phyloP scores from a whole-genome alignment of 2,113 vertebrate genomes.

The Aviceda subcristata region DNA sequence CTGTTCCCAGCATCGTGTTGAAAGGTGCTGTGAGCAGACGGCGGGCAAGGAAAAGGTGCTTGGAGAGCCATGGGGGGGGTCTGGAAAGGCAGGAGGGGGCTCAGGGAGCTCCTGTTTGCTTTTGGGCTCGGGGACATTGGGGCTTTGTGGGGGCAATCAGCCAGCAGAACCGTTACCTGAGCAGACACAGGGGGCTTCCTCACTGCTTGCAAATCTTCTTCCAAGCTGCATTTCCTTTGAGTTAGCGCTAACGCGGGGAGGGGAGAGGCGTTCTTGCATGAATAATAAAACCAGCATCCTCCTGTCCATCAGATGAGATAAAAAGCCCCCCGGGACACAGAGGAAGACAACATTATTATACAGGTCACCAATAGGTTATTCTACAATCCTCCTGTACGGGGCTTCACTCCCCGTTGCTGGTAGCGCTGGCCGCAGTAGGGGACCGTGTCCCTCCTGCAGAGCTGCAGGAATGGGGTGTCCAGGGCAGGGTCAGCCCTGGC shows the following conservation, averaged over 20 bases:
- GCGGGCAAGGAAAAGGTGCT: background rate
- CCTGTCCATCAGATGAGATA: constrained; percentile 43
- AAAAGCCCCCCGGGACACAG: constrained; percentile 31
- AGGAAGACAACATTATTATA: constrained; percentile 35
- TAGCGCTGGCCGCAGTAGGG: background rate
- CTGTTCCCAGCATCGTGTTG: background rate
- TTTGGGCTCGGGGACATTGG: background rate
- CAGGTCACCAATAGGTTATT: constrained; percentile 44
- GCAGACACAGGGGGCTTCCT: background rate
- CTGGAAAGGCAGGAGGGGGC: background rate
- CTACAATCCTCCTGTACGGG: background rate
- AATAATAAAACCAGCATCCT: constrained; percentile 44
- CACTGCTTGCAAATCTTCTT: background rate
- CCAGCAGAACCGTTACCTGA: background rate
- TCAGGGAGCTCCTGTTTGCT: background rate
- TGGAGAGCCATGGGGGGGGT: background rate
- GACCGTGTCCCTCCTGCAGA: fast-evolving
- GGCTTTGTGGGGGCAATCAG: background rate
- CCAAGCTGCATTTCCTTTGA: background rate
- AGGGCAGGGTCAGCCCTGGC: background rate
- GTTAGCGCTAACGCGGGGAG: background rate
- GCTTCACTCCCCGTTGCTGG: background rate
- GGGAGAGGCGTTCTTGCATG: constrained; percentile 23
- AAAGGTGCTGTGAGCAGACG: background rate
- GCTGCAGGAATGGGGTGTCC: background rate